Conservation (phyloP, 2,888 invertebrate genomes). For the Acanthosepion pharaonis region DNA sequence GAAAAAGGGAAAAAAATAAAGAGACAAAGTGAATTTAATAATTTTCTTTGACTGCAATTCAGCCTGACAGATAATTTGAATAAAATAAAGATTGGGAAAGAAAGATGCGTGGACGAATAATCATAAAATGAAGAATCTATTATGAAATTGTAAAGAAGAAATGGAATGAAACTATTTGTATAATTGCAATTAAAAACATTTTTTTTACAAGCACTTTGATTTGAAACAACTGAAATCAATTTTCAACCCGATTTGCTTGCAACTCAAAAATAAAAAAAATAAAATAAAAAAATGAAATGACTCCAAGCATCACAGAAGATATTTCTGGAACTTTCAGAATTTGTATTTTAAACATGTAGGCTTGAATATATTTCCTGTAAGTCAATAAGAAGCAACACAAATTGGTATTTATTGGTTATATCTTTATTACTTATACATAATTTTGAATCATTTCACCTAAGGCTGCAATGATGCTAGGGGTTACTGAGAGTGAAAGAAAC, state of each 20-base stretch:
- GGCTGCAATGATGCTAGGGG: too few species aligned
- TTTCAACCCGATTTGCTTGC: not conserved
- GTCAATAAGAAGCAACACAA: not conserved
- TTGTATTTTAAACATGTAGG: not conserved
- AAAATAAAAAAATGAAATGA: not conserved
- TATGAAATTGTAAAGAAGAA: not conserved
- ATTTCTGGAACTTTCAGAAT: not conserved
- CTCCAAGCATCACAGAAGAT: not conserved
- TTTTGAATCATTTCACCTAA: too few species aligned
- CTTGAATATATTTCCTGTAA: not conserved
- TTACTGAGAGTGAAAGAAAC: too few species aligned
- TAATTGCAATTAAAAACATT: not conserved
- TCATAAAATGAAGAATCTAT: not conserved
- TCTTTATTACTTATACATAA: not conserved
- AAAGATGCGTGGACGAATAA: not conserved
- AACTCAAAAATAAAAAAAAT: not conserved
- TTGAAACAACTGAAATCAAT: not conserved
- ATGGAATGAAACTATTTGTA: not conserved
- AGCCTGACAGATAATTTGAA: not conserved
- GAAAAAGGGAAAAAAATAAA: not conserved
- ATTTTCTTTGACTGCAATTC: not conserved
- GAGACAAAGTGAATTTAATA: not conserved
- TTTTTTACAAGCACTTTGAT: not conserved
- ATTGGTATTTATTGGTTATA: not conserved
- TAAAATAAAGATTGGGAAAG: not conserved